Percentiles rank a stretch among this genome's conserved stretches.
phyloP scores from a whole-genome alignment of 2,888 invertebrate species.

The Junonia oenone region DNA sequence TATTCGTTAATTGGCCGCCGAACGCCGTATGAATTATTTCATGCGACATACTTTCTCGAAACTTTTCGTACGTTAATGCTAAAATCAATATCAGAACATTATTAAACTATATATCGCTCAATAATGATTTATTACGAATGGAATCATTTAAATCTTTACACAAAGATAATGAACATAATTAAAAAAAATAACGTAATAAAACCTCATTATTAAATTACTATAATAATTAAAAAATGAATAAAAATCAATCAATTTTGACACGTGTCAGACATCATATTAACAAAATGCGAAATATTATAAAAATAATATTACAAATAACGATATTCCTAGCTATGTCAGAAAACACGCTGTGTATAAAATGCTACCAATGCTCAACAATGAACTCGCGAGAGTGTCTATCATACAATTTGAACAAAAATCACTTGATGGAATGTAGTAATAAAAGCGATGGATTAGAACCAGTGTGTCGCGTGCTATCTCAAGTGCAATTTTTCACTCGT shows the following conservation, averaged over 20 bases:
- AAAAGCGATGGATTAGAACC: slow-evolving; percentile 31
- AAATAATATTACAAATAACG: slow-evolving; percentile 16
- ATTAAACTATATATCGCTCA: too few species aligned
- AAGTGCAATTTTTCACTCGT: slow-evolving; percentile 53
- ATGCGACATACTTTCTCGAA: too few species aligned
- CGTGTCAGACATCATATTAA: neutral
- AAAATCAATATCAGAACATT: too few species aligned
- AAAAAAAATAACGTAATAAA: too few species aligned
- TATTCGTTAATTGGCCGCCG: too few species aligned
- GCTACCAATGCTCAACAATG: slow-evolving; percentile 59
- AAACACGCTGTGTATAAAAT: slow-evolving; percentile 43
- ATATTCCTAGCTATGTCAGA: slow-evolving; percentile 27
- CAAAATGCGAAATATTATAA: slow-evolving; percentile 35
- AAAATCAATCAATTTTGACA: neutral
- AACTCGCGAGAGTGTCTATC: slow-evolving; percentile 45
- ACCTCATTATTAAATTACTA: too few species aligned
- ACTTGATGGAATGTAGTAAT: slow-evolving; percentile 47
- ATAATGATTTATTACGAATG: too few species aligned
- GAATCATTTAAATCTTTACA: too few species aligned
- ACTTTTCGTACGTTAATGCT: too few species aligned
- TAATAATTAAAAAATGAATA: neutral
- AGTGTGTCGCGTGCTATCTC: slow-evolving; percentile 55
- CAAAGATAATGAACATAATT: too few species aligned
- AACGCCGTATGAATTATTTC: too few species aligned
- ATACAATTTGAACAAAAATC: slow-evolving; percentile 42